Percentiles rank a stretch among this genome's conserved stretches.
phyloP scores from a whole-genome alignment of 2,888 invertebrate species.

The Euplagia quadripunctaria region DNA sequence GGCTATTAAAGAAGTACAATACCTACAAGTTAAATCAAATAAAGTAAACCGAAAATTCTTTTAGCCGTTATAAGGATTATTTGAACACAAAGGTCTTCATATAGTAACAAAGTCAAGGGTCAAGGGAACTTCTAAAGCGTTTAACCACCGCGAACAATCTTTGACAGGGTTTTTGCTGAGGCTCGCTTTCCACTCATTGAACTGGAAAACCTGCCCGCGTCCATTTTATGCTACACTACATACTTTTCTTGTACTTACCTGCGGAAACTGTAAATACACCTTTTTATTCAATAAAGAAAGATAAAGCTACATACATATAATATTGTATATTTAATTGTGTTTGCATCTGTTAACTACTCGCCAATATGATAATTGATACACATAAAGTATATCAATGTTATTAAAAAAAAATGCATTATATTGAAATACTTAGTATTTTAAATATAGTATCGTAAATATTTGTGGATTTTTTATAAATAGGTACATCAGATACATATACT shows the following conservation, averaged over 20 bases:
- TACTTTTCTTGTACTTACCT: slow-evolving; percentile 14
- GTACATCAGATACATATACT: too few species aligned
- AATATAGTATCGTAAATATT: too few species aligned
- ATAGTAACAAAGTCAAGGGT: slow-evolving; percentile 28
- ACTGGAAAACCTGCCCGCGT: slow-evolving; percentile 51
- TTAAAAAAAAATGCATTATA: too few species aligned
- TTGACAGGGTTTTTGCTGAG: slow-evolving; percentile 62
- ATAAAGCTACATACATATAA: neutral
- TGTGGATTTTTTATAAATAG: too few species aligned
- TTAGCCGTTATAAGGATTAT: slow-evolving; percentile 17
- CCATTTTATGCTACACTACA: slow-evolving; percentile 31
- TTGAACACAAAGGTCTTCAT: slow-evolving; percentile 17
- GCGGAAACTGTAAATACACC: neutral
- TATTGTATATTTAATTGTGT: neutral
- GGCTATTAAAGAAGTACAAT: neutral
- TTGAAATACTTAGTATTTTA: too few species aligned
- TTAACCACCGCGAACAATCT: slow-evolving; percentile 56
- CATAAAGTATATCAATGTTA: too few species aligned
- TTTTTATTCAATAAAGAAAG: neutral
- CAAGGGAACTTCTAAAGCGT: slow-evolving; percentile 27
- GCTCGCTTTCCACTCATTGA: slow-evolving; percentile 50
- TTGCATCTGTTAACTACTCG: too few species aligned
- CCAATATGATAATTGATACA: too few species aligned
- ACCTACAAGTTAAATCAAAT: neutral
- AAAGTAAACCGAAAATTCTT: slow-evolving; percentile 4